Base-by-base conservation (phyloP, 2,888 invertebrate genomes). In the Chymomyza fuscimana region DNA sequence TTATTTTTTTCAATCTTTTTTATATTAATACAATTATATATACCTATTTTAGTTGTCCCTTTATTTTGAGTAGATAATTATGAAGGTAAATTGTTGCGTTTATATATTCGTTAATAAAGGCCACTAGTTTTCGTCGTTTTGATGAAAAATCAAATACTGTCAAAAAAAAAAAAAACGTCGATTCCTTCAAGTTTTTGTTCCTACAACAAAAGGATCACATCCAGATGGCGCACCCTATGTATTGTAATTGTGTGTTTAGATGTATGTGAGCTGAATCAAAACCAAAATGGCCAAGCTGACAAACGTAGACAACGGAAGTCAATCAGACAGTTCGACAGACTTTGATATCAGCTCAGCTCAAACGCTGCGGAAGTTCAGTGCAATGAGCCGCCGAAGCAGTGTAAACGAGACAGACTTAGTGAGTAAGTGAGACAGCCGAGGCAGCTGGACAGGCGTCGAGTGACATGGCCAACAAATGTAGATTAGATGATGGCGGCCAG, bases 291-390 rank as follows among this genome's bases (percentile, higher is more conserved):
- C 81, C 85, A 85, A 85, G 74, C 82, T 86, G 84, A 81, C 86
- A 85, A 84, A 86, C 85, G 81, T 79, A 79, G 85, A 81, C 82
- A 86, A 85, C 87, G 87, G 87, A 85, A 85, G 85, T 85, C 85
- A 85, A 85, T 85, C 87, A 86, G 85, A 86, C 87, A 73, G 78
- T n/a, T 69, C 67, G 84, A 83, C 84, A 74, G 86, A 84, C 84
- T 81, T 77, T 83, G 86, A 84, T 78, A 59, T 58, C 9, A 9
- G n/a, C 15, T 10, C 36, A 16, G 9, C 40, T 16, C 12, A n/a
- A 59, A 83, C 19, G 25, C 50, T 61, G n/a, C 83, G 84, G 84
- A 86, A 81, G 74, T 75, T 79, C 79, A 74, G 74, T 79, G 82
- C 86, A 80, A 73, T 84, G 86, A 84, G 84, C 77, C 77, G 72